Conservation (phyloP, 1,140 invertebrate genomes). For the Holcopasites calliopsidis region DNA sequence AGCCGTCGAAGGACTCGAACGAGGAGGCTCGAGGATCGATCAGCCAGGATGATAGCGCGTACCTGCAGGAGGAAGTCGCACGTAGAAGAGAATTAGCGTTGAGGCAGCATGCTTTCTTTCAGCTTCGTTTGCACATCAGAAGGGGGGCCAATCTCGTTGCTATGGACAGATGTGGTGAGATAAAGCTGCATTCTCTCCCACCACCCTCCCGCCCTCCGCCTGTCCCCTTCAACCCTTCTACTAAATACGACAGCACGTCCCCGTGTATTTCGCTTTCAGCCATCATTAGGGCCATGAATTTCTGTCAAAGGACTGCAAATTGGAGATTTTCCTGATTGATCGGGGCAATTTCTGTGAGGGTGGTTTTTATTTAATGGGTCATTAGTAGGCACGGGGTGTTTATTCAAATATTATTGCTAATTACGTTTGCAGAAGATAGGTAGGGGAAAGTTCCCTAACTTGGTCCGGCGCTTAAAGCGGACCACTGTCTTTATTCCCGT, state of each 20-base stretch:
- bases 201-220: background rate
- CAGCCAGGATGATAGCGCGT: constrained; percentile 61
- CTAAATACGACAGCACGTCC: background rate
- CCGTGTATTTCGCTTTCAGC: background rate
- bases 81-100: constrained; percentile 85
- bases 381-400: no score
- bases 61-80: constrained; percentile 81
- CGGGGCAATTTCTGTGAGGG: no score
- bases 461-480: no score
- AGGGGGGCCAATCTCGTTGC: constrained; percentile 93
- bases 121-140: constrained; percentile 92
- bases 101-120: constrained; percentile 93
- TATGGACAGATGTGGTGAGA: constrained; percentile 95
- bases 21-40: constrained; percentile 39
- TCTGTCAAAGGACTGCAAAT: background rate
- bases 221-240: background rate
- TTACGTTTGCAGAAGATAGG: no score
- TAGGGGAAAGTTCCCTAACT: no score
- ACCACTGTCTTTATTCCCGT: no score
- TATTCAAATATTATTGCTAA: no score
- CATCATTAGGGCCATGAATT: background rate
- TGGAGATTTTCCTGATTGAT: background rate
- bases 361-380: no score
- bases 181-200: constrained; percentile 6
- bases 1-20: constrained; percentile 28